Percentiles rank a stretch among this genome's conserved stretches.
Conservation (phyloP, 2,888 invertebrate genomes). For the Thymelicus acteon region DNA sequence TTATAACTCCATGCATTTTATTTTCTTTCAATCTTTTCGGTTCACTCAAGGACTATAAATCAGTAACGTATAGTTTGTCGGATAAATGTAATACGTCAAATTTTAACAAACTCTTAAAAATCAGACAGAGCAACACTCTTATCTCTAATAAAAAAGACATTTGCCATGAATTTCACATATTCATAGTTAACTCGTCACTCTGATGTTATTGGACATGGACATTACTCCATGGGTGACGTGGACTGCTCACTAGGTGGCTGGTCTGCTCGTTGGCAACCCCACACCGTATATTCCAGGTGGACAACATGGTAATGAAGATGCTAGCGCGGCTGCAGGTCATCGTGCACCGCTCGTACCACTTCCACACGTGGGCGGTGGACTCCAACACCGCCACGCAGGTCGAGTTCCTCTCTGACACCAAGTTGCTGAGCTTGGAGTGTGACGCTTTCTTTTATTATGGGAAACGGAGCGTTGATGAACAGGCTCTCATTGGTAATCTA, state of each 20-base stretch:
- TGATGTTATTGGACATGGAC: too few species aligned
- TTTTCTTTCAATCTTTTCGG: constrained; percentile 1
- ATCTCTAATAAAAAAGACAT: too few species aligned
- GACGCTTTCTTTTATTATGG: constrained; percentile 85
- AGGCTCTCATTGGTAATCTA: constrained; percentile 69
- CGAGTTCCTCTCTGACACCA: constrained; percentile 77
- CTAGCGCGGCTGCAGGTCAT: constrained; percentile 70
- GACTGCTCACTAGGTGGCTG: not conserved
- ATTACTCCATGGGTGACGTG: too few species aligned
- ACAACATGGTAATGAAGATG: constrained; percentile 73
- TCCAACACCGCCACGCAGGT: constrained; percentile 65
- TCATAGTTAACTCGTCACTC: too few species aligned
- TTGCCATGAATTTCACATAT: too few species aligned
- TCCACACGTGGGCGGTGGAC: constrained; percentile 80
- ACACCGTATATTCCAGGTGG: constrained; percentile 65
- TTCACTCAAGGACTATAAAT: too few species aligned
- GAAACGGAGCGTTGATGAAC: constrained; percentile 69
- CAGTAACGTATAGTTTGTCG: too few species aligned
- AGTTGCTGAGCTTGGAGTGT: constrained; percentile 75
- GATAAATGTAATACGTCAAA: too few species aligned
- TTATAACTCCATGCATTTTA: too few species aligned
- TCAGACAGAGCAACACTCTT: too few species aligned
- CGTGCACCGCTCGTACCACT: constrained; percentile 80
- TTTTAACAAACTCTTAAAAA: too few species aligned
- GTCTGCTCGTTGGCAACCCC: not conserved